phyloP scores from a whole-genome alignment of 2,113 vertebrate species.

The Callipepla squamata region DNA sequence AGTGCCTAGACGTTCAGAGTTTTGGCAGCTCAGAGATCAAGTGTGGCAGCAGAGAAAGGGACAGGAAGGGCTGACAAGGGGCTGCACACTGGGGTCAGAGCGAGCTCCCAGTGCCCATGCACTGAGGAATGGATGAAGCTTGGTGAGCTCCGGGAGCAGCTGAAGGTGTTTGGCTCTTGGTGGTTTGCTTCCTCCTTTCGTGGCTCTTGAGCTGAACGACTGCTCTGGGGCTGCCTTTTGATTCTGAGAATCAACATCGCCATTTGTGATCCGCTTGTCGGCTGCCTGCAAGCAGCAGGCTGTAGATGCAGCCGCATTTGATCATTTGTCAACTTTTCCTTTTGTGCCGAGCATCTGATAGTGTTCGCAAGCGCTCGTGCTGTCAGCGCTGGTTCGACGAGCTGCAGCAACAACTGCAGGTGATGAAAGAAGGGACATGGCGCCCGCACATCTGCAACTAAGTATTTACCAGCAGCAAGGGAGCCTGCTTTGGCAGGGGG shows the following conservation, averaged over 20 bases:
- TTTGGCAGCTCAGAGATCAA: slow-evolving; percentile 49
- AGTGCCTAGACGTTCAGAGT: slow-evolving; percentile 42
- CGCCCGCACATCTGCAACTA: not conserved
- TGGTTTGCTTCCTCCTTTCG: not conserved
- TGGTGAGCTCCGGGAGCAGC: not conserved
- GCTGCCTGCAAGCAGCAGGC: slow-evolving; percentile 26
- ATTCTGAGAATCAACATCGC: not conserved
- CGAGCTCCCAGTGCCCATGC: not conserved
- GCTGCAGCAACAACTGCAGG: slow-evolving; percentile 37
- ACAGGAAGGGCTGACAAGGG: not conserved
- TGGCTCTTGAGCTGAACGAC: not conserved
- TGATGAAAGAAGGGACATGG: slow-evolving; percentile 13
- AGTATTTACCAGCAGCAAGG: slow-evolving; percentile 47
- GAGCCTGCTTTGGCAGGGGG: too few relatives aligned
- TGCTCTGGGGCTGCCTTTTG: slow-evolving; percentile 6
- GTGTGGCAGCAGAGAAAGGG: slow-evolving; percentile 29
- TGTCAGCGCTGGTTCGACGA: not conserved
- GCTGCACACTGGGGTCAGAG: not conserved
- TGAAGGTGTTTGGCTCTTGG: not conserved
- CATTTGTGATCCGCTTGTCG: slow-evolving; percentile 1
- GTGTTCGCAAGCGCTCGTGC: not conserved
- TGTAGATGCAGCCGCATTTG: not conserved
- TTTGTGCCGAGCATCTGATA: slow-evolving; percentile 35
- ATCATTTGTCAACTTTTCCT: slow-evolving; percentile 50
- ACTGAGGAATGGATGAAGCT: not conserved